Conservation (phyloP, 2,113 vertebrate genomes). For the Malurus alboscapulatus region DNA sequence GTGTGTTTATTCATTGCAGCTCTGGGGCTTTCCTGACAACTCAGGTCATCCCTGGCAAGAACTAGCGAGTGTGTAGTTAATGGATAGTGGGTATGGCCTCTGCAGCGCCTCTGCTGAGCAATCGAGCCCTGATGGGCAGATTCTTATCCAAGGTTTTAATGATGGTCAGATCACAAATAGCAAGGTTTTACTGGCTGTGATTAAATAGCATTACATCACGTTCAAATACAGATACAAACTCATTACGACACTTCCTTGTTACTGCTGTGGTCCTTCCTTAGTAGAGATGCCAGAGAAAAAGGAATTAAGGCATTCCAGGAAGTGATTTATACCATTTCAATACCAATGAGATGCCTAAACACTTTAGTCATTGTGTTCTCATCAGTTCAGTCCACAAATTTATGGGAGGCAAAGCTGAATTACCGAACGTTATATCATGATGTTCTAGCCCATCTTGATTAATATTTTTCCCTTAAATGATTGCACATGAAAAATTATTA, state of each 20-base stretch:
- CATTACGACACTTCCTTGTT: neutral
- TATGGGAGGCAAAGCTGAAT: neutral
- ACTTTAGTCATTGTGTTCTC: neutral
- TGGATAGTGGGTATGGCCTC: neutral
- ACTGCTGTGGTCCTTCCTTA: neutral
- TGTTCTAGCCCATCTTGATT: neutral
- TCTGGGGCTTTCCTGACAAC: neutral
- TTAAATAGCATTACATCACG: neutral
- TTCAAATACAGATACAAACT: neutral
- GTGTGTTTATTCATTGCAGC: neutral
- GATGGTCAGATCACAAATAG: neutral
- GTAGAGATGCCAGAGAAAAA: neutral
- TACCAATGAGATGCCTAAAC: neutral
- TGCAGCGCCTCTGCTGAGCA: neutral
- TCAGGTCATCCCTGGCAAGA: neutral
- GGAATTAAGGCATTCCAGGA: neutral
- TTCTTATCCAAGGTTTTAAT: neutral
- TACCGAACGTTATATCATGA: neutral
- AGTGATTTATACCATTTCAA: neutral
- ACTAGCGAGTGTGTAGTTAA: neutral
- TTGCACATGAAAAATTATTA: neutral
- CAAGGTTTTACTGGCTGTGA: neutral
- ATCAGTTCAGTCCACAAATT: neutral
- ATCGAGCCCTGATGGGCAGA: fast-evolving
- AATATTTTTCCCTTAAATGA: neutral